A percentile compares a stretch with the other conserved stretches of the same genome.
Conservation (phyloP, 1,140 invertebrate species). For the Metopolophium dirhodum region DNA sequence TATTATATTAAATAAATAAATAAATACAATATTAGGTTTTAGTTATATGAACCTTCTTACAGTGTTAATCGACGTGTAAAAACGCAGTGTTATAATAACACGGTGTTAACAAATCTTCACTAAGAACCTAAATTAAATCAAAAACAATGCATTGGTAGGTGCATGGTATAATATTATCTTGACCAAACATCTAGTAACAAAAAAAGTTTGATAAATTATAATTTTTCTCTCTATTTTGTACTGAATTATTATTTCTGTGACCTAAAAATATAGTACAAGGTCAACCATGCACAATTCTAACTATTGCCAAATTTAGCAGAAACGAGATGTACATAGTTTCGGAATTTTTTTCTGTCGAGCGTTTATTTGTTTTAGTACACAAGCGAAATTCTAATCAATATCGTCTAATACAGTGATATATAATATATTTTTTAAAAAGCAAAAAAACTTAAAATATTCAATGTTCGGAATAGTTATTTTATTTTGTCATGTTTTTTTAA, state of each 20-base stretch:
- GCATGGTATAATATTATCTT: not conserved
- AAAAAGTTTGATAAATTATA: not conserved
- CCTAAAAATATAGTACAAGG: not conserved
- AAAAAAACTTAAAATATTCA: not conserved
- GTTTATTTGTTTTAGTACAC: not conserved
- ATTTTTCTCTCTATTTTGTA: not conserved
- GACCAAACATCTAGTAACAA: no score
- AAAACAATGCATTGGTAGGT: not conserved
- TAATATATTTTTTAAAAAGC: not conserved
- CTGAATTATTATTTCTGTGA: not conserved
- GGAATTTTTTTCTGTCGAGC: not conserved
- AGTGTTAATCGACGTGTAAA: not conserved
- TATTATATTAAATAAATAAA: no score
- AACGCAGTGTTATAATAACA: not conserved
- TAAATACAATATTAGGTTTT: no score
- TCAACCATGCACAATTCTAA: not conserved
- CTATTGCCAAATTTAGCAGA: not conserved
- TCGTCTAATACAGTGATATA: not conserved
- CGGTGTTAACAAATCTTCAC: not conserved
- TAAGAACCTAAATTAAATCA: not conserved
- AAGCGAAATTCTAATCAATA: not conserved
- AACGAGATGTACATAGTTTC: not conserved
- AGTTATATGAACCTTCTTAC: no score
- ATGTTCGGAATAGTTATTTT: not conserved
- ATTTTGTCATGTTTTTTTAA: not conserved